Base-by-base conservation (phyloP, 2,797 vertebrate species). In the Sebastes iracundus region DNA sequence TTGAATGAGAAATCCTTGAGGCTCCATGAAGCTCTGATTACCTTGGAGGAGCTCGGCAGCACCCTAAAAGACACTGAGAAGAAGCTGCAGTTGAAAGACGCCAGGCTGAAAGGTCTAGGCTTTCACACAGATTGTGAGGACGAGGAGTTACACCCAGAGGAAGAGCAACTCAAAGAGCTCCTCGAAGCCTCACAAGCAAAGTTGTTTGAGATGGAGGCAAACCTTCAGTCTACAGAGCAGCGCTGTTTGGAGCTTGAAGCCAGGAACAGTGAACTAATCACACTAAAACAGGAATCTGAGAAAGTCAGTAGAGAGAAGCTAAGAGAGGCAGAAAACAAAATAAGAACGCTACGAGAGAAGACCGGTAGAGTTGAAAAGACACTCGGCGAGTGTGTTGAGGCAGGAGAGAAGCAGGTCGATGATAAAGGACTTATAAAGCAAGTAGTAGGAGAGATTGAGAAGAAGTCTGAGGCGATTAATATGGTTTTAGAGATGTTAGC, bases 11-110 rank as follows among this genome's bases (percentile, higher is more conserved):
- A 95, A 79, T 96, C 96, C 12, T 65, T 94, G 79, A 94, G 94
- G 86, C 95, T 97, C 30, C 95, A 95, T 66, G 96, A 96, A 82
- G 95, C 96, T 30, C 89, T 96, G 5, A 80, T 95, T 56, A 96
- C 94, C 0, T 77, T 96, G 65, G 96, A 96, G 84, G 90, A 94
- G 75, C 92, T 97, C 5, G 95, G 94, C 16, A 94, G 66, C 83
- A 95, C 87, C 72, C 92, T 97, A 6, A 96, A 95, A 88, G 95
- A 96, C 62, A 96, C 95, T 0, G 96, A 97, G 87, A 96, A 94
- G 87, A 96, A 94, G 81, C 91, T 96, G 27, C 96, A 96, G 64
- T 82, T 96, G 70, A 96, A 95, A 84, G 96, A 97, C 71, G 96
- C 96, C 74, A 96, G 95, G 0, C 88, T 96, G 23, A 93, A 95